Evolutionary conservation across 2,797 vertebrate species (phyloP), one percentile per base, ranked within the genome.

Genomic region (Parambassis ranga): DNA sequence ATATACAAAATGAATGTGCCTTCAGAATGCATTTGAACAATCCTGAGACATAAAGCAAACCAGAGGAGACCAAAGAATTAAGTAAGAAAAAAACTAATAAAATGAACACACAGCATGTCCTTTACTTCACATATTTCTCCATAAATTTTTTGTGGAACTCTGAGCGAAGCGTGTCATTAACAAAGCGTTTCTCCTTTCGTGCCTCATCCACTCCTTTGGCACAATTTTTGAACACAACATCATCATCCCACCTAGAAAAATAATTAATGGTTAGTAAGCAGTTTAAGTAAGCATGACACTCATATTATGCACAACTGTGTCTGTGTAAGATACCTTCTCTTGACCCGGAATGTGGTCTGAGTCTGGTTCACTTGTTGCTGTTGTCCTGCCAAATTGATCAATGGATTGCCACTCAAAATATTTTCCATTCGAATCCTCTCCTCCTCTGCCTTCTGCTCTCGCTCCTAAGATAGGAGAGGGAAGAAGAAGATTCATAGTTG

Each of bases 71-170:
- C 16, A 71, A 43, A 60, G 3, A 37, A 69, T 24, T 1, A 28
- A 14, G 55, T 13, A 1, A 31, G 41, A 49, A 50, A 28, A 20
- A 27, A n/a, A 37, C 36, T 3, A 33, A 15, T 8, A 42, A 48
- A 62, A 68, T 14, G 1, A 22, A 52, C 13, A 71, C 8, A 61
- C 11, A 31, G 1, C 0, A 32, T 59, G 41, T 81, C 42, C 13
- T 65, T 90, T 95, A 99, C 79, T 99, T 99, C 66, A 99, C 98
- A 30, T 99, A 99, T 87, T 99, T 99, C 80, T 99, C 98, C 97
- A 99, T 99, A 82, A 99, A 99, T 71, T 99, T 99, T 71, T 99
- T 99, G 92, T 99, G 98, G 83, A 99, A 99, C 84, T 99, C 98
- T 1, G 98, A 99, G 61, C 97, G 92, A 80, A 99, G 91, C 0